Evolutionary conservation across 2,113 vertebrate genomes (phyloP).

Genomic region (Planiliza haematocheilus): DNA sequence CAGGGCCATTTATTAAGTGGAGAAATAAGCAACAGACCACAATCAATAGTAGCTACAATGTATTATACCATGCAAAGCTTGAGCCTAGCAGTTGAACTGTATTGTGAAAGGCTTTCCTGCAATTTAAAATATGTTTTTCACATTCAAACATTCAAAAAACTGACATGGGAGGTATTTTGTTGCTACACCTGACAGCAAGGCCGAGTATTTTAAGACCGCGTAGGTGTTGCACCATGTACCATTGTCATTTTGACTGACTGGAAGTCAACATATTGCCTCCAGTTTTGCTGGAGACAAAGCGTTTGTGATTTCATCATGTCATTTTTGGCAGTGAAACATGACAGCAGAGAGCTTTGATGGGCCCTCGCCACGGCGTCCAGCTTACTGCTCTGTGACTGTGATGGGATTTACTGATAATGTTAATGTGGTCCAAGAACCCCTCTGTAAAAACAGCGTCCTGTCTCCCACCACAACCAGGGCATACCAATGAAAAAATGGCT

Average conservation of each 20-base stretch:
- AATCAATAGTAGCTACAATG: not conserved
- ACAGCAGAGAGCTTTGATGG: conserved; percentile 46
- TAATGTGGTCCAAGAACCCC: conserved; percentile 71
- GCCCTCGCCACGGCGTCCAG: conserved; percentile 44
- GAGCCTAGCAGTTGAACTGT: not conserved
- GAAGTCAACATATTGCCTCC: conserved; percentile 59
- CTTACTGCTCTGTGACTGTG: conserved; percentile 48
- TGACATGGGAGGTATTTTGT: conserved; percentile 22
- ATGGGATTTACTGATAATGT: conserved; percentile 80
- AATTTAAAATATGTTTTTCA: conserved; percentile 5
- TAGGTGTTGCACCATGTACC: conserved; percentile 42
- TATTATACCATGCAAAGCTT: not conserved
- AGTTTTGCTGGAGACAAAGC: conserved; percentile 37
- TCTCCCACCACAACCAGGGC: conserved; percentile 13
- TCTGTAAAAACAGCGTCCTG: conserved; percentile 19
- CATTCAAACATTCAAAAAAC: conserved; percentile 10
- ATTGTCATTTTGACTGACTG: conserved; percentile 63
- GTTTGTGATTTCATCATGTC: conserved; percentile 67
- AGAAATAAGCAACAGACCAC: too few relatives aligned
- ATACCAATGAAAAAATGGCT: conserved; percentile 57
- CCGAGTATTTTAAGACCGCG: conserved; percentile 49
- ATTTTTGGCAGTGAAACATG: conserved; percentile 61
- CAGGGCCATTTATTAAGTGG: too few relatives aligned
- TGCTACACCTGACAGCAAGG: conserved; percentile 13
- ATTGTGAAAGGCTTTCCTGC: conserved; percentile 3